Base-by-base conservation (phyloP, 1,140 invertebrate genomes). In the Stenopsyche tienmushanensis region DNA sequence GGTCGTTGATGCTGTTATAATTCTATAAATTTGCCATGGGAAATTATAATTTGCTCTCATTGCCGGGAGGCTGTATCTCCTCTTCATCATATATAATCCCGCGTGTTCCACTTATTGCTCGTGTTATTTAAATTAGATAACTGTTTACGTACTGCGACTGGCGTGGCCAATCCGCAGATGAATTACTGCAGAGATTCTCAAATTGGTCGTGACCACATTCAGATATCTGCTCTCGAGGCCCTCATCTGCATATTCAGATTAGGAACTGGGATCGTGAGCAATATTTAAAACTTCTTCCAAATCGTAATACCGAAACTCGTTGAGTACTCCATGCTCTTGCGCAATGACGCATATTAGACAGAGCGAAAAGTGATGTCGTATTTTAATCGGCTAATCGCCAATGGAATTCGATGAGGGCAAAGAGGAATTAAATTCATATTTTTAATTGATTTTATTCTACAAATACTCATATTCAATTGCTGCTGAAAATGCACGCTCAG, bases 91-190 rank as follows among this genome's bases (percentile, higher is more conserved):
- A 5, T 20, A 34, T 41, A 60, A 44, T 8, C 55, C 26, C 39
- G 62, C 45, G 39, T 59, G 66, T 63, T 58, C 66, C 66, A 67
- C 66, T 67, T 67, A 67, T 67, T 64, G 23, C 45, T 57, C 60
- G 54, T 55, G 66, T 67, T 67, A 67, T 67, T 67, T 67, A 67
- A 67, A 67, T 67, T 67, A 67, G 66, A 64, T 67, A 67, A 67
- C 66, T 67, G 66, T 67, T 67, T 41, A 21, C 64, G 64, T 26
- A 53, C 50, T 24, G n/a, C n/a, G n/a, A n/a, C n/a, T n/a, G n/a
- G n/a, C 17, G 57, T n/a, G 8, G 57, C 25, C 45, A 24, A 57
- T 57, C 34, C 29, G 54, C 54, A 18, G 23, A 34, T 57, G 10
- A 24, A 39, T 57, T 57, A 57, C 23, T 25, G 20, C 25, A 15